Conservation (phyloP, 1,140 invertebrate species). For the Drosophila repleta region DNA sequence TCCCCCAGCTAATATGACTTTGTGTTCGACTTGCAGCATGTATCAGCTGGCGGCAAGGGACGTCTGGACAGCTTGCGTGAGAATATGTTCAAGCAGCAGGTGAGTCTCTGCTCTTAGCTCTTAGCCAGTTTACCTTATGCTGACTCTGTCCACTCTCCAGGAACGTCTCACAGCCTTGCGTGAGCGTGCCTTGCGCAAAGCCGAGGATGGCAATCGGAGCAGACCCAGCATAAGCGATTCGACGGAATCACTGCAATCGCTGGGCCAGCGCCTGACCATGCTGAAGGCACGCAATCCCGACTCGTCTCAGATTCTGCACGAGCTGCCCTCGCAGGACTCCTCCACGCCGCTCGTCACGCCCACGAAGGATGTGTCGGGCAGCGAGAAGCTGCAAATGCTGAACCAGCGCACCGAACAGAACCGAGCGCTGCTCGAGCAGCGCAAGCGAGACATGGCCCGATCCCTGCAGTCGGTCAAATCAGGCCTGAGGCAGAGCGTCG, state of each 20-base stretch:
- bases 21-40: slow-evolving; percentile 22
- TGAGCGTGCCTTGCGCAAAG: slow-evolving; percentile 54
- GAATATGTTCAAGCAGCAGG: slow-evolving; percentile 66
- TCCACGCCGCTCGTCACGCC: slow-evolving; percentile 51
- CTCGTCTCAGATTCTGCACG: background rate
- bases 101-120: no score
- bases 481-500: slow-evolving; percentile 40
- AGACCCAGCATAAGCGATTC: slow-evolving; percentile 54
- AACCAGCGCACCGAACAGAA: slow-evolving; percentile 85
- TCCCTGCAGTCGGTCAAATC: slow-evolving; percentile 56
- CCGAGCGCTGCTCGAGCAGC: slow-evolving; percentile 75
- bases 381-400: slow-evolving; percentile 84
- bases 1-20: background rate
- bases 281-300: slow-evolving; percentile 17
- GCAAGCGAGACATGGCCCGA: slow-evolving; percentile 62
- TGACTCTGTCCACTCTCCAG: slow-evolving; percentile 13
- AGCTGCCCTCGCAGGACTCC: slow-evolving; percentile 17
- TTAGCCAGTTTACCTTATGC: background rate
- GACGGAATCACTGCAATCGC: slow-evolving; percentile 53
- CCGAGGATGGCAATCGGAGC: slow-evolving; percentile 33
- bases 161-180: slow-evolving; percentile 61
- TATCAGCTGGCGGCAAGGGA: slow-evolving; percentile 41
- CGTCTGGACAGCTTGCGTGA: slow-evolving; percentile 64
- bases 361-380: slow-evolving; percentile 67
- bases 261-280: slow-evolving; percentile 41